Percentiles rank a stretch among this genome's conserved stretches.
Conservation (phyloP, 2,888 invertebrate species). For the Conomelus anceps region DNA sequence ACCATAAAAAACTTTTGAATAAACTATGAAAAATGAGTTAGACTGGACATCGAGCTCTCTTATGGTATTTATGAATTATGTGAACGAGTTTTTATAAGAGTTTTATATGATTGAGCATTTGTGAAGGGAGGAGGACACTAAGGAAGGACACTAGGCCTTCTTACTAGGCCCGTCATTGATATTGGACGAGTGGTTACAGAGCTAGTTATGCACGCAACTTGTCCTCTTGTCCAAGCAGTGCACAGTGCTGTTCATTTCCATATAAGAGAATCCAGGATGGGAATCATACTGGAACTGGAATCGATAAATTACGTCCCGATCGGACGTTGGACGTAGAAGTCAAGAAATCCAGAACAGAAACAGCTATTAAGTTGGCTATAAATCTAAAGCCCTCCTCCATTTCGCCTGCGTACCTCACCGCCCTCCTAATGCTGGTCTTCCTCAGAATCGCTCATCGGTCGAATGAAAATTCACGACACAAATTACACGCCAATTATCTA, state of each 20-base stretch:
- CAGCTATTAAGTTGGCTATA: slow-evolving; percentile 2
- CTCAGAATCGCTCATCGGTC: slow-evolving; percentile 1
- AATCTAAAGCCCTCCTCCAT: slow-evolving; percentile 9
- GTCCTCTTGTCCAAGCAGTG: neutral
- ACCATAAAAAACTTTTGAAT: no score
- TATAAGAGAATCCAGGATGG: slow-evolving; percentile 11
- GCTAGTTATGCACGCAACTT: neutral
- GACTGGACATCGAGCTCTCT: no score
- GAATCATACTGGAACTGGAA: slow-evolving; percentile 2
- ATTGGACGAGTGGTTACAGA: neutral
- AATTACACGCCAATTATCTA: slow-evolving; percentile 22
- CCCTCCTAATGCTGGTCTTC: slow-evolving; percentile 11
- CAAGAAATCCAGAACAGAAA: neutral
- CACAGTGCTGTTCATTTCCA: slow-evolving; percentile 7
- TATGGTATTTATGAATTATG: neutral
- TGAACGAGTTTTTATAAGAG: neutral
- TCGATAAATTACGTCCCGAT: slow-evolving; percentile 4
- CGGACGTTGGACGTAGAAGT: neutral
- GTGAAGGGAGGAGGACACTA: neutral
- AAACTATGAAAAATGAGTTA: no score
- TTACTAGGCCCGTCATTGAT: neutral
- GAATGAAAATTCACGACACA: slow-evolving; percentile 21
- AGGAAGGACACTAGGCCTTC: no score
- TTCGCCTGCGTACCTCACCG: neutral
- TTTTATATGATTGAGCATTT: neutral